These are phyloP conservation scores for Mythimna lalbum DNA, from an alignment of 2,888 invertebrate species.

Conservation along the genomic window DNA sequence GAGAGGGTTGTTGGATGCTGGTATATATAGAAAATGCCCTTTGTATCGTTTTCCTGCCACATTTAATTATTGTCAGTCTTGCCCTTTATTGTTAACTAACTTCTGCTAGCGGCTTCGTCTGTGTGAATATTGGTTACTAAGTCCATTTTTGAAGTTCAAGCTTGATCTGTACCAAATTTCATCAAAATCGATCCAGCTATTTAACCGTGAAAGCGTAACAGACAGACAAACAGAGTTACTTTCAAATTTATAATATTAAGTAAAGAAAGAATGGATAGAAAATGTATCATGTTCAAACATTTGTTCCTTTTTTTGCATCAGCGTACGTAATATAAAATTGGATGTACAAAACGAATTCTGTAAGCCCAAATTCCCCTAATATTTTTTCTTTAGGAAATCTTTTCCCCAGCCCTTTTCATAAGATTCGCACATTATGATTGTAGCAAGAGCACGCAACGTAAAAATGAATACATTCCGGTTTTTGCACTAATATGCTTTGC, in stretches of 20 bases:
- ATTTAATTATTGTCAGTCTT: constrained; percentile 1
- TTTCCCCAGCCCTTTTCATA: not conserved
- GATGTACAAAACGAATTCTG: not conserved
- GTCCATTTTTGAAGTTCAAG: too few species aligned
- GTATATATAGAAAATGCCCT: constrained; percentile 3
- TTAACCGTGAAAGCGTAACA: too few species aligned
- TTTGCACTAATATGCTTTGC: constrained; percentile 75
- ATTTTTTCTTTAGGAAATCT: not conserved
- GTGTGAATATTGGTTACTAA: too few species aligned
- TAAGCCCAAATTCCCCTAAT: not conserved
- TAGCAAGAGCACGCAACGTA: constrained; percentile 2
- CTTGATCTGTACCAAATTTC: too few species aligned
- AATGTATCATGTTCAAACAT: not conserved
- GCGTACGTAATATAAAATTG: not conserved
- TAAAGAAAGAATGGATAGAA: not conserved
- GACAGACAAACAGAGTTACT: too few species aligned
- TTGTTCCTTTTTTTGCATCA: not conserved
- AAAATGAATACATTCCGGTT: constrained; percentile 61
- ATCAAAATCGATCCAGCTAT: too few species aligned
- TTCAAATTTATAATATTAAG: too few species aligned
- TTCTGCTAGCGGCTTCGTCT: too few species aligned
- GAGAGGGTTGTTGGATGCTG: not conserved
- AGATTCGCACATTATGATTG: constrained; percentile 9
- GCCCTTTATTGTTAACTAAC: not conserved
- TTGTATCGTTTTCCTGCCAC: not conserved